Percentiles rank a stretch among this genome's conserved stretches.
phyloP scores from a whole-genome alignment of 2,113 vertebrate species.

The Stigmatopora argus region DNA sequence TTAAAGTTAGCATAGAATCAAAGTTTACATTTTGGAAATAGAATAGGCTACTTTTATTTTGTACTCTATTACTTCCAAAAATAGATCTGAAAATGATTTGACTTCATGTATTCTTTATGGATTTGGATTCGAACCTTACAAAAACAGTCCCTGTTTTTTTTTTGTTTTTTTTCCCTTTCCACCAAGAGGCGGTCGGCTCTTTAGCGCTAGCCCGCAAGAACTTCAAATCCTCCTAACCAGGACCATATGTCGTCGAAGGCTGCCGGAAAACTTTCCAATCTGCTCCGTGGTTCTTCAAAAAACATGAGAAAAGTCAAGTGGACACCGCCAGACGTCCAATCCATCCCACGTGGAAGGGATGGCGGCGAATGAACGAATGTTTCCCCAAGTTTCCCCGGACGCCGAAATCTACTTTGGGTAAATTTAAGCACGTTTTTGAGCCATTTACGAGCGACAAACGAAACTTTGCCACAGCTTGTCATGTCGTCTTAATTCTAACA shows the following conservation, averaged over 20 bases:
- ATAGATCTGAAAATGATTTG: too few relatives aligned
- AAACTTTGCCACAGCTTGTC: background rate
- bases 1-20: too few relatives aligned
- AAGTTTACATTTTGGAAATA: too few relatives aligned
- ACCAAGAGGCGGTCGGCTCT: background rate
- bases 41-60: too few relatives aligned
- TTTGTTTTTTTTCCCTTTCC: conserved; percentile 24
- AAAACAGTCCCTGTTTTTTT: conserved; percentile 33
- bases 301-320: conserved; percentile 55
- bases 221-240: conserved; percentile 62
- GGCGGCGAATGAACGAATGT: too few relatives aligned
- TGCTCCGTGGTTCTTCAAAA: conserved; percentile 53
- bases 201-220: conserved; percentile 42
- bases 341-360: too few relatives aligned
- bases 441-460: too few relatives aligned
- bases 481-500: background rate
- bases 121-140: too few relatives aligned
- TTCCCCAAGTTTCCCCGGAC: too few relatives aligned
- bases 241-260: conserved; percentile 67
- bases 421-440: background rate
- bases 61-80: too few relatives aligned
- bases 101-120: too few relatives aligned
- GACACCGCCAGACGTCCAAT: conserved; percentile 1
- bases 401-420: conserved; percentile 7
- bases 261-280: conserved; percentile 65